Evolutionary conservation across 2,797 vertebrate species (phyloP).

Genomic region (Sebastes matsubarae): DNA sequence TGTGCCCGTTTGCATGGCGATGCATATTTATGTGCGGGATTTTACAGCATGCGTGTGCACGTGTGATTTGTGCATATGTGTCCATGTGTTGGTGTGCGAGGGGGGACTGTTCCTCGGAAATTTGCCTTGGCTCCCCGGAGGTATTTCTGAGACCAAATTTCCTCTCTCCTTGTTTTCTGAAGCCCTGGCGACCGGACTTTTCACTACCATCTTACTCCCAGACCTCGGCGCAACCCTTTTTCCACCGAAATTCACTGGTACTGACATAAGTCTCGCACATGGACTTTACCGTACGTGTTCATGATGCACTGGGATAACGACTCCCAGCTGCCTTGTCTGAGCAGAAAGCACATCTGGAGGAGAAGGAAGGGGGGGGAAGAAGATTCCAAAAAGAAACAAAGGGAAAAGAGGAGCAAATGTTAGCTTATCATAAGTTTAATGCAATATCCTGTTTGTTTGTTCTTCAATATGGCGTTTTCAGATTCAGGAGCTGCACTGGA

Average conservation of each 20-base stretch:
- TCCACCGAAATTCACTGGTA: conserved; percentile 36
- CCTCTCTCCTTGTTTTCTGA: conserved; percentile 38
- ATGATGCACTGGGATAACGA: conserved; percentile 58
- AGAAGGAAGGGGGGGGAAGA: conserved; percentile 3
- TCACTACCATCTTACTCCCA: background rate
- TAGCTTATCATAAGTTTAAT: conserved; percentile 43
- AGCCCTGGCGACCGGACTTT: background rate
- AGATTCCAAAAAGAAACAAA: conserved; percentile 28
- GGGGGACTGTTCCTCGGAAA: conserved; percentile 16
- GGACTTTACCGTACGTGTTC: conserved; percentile 11
- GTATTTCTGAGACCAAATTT: conserved; percentile 48
- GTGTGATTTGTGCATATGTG: background rate
- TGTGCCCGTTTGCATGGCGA: conserved; percentile 1
- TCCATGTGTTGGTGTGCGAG: background rate
- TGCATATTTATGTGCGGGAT: conserved; percentile 22
- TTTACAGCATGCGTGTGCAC: conserved; percentile 6
- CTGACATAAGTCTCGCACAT: conserved; percentile 29
- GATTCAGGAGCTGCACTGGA: background rate
- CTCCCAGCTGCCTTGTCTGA: conserved; percentile 78
- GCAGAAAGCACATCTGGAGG: conserved; percentile 76
- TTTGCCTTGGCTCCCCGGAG: conserved; percentile 61
- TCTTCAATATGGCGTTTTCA: background rate
- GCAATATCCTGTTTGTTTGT: conserved; percentile 40
- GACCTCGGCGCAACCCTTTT: conserved; percentile 18
- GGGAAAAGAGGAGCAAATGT: conserved; percentile 22